Percentiles rank a stretch among this genome's conserved stretches.
These are phyloP conservation scores for Caenorhabditis sp. DNA, from an alignment of 2,888 invertebrate genomes.

Conservation along the genomic window DNA sequence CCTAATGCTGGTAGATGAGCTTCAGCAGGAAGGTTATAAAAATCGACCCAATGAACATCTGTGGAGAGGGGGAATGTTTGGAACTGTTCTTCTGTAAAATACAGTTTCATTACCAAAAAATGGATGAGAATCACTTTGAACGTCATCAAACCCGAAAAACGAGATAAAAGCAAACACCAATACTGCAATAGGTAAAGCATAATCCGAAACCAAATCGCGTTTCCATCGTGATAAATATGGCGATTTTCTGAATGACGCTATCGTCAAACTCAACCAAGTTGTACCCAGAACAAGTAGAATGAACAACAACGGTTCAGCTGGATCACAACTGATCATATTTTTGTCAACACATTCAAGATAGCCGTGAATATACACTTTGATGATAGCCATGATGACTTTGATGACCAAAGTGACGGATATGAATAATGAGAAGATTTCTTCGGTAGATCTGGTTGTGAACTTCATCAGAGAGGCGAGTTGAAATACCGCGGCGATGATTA, in stretches of 20 bases:
- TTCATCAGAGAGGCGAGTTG: slow-evolving; percentile 57
- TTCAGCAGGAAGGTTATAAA: slow-evolving; percentile 72
- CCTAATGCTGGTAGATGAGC: slow-evolving; percentile 73
- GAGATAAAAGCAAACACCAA: slow-evolving; percentile 38
- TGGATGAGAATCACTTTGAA: slow-evolving; percentile 41
- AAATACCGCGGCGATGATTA: slow-evolving; percentile 53
- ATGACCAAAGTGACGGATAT: slow-evolving; percentile 41
- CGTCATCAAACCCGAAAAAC: slow-evolving; percentile 39
- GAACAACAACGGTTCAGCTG: slow-evolving; percentile 52
- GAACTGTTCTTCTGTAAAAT: slow-evolving; percentile 53
- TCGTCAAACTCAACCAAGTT: slow-evolving; percentile 50
- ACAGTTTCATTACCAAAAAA: no score
- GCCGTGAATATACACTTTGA: slow-evolving; percentile 29
- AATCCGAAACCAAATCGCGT: slow-evolving; percentile 49
- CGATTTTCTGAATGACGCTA: slow-evolving; percentile 35
- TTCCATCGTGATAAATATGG: slow-evolving; percentile 42
- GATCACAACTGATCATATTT: slow-evolving; percentile 29
- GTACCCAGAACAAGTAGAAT: slow-evolving; percentile 58
- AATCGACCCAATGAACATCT: slow-evolving; percentile 65
- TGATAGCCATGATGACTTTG: slow-evolving; percentile 41
- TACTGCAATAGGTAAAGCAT: slow-evolving; percentile 49
- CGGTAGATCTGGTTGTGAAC: slow-evolving; percentile 56
- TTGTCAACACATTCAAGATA: slow-evolving; percentile 25
- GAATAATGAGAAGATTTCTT: slow-evolving; percentile 52
- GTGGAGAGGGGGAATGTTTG: slow-evolving; percentile 25